Base-by-base conservation (phyloP, 1,140 invertebrate species). In the Rhynchophorus ferrugineus region DNA sequence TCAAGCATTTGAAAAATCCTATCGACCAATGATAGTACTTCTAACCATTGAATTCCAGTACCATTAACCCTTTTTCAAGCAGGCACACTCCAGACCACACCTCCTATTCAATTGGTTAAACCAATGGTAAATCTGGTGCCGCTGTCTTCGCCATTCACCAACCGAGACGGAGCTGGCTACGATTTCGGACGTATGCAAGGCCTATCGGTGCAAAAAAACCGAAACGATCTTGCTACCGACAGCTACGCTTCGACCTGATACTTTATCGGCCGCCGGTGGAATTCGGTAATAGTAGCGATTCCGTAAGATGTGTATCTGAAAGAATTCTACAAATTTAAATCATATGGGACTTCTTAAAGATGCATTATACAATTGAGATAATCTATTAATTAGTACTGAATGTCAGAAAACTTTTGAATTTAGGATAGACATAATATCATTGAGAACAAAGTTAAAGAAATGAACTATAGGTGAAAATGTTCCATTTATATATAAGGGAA, bases 31-130 rank as follows among this genome's bases (percentile, higher is more conserved):
- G 5, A 11, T 29, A 29, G 24, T 29, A 29, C 36, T 13, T n/a
- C 36, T 7, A 13, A 37, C 6, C 36, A 6, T 13, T 5, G 5
- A n/a, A n/a, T 37, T 36, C n/a, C 35, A 41, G n/a, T 16, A 6
- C n/a, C n/a, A 41, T 18, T 3, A 19, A 41, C 16, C 16, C 6
- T 9, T 18, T 6, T 16, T 41, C 38, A 3, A 7, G 9, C 14
- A 6, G 38, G n/a, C 38, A 18, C 17, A 5, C 17, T 47, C n/a
- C 35, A 24, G 22, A 49, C 49, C 49, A 51, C 49, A 33, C 49
- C 49, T 51, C 49, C 49, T 51, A 44, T 51, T 51, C 49, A 51
- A 34, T 51, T 34, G 49, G 11, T 14, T 24, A 41, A 43, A 38
- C 49, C 49, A 51, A 51, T 51, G 22, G 49, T 51, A 43, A 33